Base-by-base conservation (phyloP, 2,113 vertebrate species). In the Sula dactylatra region DNA sequence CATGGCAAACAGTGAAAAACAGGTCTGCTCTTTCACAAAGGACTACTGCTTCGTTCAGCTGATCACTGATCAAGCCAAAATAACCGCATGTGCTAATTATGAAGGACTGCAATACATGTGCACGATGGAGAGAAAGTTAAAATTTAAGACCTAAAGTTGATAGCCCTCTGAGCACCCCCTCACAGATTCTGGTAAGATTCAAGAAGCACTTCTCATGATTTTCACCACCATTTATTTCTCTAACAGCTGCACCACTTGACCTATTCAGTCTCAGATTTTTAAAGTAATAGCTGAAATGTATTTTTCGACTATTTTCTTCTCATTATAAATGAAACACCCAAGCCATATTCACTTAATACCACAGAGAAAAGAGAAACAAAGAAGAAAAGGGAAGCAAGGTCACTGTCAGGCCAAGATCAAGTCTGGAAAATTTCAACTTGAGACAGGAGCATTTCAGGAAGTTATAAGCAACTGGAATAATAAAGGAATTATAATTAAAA, bases 391-490 rank as follows among this genome's bases (percentile, higher is more conserved):
- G 47, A 81, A 91, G 34, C 91, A 62, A 54, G 74, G 84, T 72
- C 91, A 96, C 65, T 89, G 34, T 76, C 65, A 96, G 92, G 94
- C 85, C 89, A 92, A 96, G 79, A 94, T 79, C 50, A 93, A 86
- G 92, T 82, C 81, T 95, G 91, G 94, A 94, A 94, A 94, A 58
- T 84, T 94, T 96, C 91, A 86, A 22, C 64, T 91, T 34, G 64
- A 94, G 82, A 89, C 45, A 34, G 3, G 5, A 95, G 36, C 14
- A 44, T 67, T 94, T 96, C 78, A 93, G 73, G 86, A 94, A 96
- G 87, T 80, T 89, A 93, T 91, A 93, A 94, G 81, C 74, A 93
- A 94, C 64, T 90, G 54, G 65, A 93, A 93, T 82, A 88, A 86
- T 86, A 95, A 90, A 85, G 55, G 66, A 91, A 81, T 92, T 86